Evolutionary conservation across 2,888 invertebrate species (phyloP).

Genomic region (Priocnemis perturbator): DNA sequence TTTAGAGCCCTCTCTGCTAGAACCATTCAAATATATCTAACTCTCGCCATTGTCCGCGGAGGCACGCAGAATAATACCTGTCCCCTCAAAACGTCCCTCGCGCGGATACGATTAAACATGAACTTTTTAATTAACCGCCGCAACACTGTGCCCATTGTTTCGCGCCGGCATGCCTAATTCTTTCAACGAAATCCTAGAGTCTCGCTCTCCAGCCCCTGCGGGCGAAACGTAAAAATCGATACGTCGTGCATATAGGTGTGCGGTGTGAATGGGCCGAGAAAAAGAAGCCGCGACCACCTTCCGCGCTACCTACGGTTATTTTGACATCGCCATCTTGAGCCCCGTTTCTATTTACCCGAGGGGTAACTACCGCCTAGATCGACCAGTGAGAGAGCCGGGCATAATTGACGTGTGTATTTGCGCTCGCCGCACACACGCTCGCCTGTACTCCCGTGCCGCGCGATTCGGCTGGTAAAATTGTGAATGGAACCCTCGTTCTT

Average conservation of each 20-base stretch:
- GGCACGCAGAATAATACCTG: background rate
- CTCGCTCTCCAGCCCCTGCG: background rate
- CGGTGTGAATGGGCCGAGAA: too few relatives aligned
- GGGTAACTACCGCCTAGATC: slow-evolving; percentile 38
- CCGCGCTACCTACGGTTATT: slow-evolving; percentile 58
- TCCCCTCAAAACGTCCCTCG: background rate
- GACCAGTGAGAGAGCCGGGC: too few relatives aligned
- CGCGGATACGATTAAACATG: background rate
- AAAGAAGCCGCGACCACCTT: too few relatives aligned
- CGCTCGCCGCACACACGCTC: background rate
- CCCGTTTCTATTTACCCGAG: slow-evolving; percentile 52
- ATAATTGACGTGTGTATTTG: too few relatives aligned
- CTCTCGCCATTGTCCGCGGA: too few relatives aligned
- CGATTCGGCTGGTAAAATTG: background rate
- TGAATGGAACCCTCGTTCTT: background rate
- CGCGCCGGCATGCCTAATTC: background rate
- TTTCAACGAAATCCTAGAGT: background rate
- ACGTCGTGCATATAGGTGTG: background rate
- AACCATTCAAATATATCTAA: too few relatives aligned
- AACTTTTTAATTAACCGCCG: too few relatives aligned
- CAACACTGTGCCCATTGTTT: too few relatives aligned
- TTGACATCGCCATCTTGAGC: slow-evolving; percentile 70
- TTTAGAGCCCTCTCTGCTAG: slow-evolving; percentile 32
- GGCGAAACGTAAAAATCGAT: slow-evolving; percentile 1
- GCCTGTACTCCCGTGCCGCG: background rate